Conservation (phyloP, 2,797 vertebrate species). For the Gymnoscopelus microlampas region DNA sequence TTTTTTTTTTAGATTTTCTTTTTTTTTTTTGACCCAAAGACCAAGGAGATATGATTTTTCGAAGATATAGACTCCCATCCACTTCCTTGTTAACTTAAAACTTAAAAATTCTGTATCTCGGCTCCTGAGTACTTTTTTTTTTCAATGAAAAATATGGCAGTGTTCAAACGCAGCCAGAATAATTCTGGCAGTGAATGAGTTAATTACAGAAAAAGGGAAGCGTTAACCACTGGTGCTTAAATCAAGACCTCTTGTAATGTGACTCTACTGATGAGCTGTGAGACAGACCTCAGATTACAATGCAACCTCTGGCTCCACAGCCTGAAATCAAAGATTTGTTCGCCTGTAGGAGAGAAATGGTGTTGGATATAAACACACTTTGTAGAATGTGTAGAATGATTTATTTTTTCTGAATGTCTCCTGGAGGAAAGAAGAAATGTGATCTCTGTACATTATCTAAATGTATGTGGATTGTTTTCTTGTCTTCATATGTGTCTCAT, state of each 20-base stretch:
- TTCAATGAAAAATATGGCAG: too few species aligned
- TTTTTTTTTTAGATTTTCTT: too few species aligned
- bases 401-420: conserved; percentile 6
- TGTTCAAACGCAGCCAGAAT: too few species aligned
- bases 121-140: too few species aligned
- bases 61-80: too few species aligned
- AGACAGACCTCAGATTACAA: conserved; percentile 12
- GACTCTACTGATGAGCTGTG: too few species aligned
- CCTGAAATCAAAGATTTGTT: neutral
- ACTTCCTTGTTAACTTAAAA: too few species aligned
- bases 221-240: conserved; percentile 7
- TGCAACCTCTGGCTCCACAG: neutral
- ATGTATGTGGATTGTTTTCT: conserved; percentile 1
- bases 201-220: too few species aligned
- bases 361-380: neutral
- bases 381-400: neutral
- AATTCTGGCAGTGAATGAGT: too few species aligned
- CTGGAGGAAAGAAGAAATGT: neutral
- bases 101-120: too few species aligned
- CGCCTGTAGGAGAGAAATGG: neutral
- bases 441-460: conserved; percentile 4
- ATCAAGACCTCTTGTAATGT: neutral
- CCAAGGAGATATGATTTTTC: too few species aligned
- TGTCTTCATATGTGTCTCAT: conserved; percentile 12
- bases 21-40: too few species aligned